Evolutionary conservation across 1,140 invertebrate species (phyloP).

Genomic region (Heliconius congener): DNA sequence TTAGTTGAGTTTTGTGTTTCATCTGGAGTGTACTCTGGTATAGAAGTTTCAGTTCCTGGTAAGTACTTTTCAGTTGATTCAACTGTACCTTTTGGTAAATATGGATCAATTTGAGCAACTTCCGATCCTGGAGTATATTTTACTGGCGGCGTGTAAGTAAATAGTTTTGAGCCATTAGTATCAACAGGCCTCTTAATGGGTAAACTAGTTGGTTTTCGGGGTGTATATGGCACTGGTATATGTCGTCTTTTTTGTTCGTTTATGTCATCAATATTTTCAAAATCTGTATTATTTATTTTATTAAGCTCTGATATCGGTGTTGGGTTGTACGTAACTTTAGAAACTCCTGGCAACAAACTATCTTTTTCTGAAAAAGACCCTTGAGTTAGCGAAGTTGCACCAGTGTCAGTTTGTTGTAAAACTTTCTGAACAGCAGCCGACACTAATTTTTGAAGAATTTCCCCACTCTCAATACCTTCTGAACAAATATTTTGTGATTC

Average conservation of each 20-base stretch:
- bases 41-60: constrained; percentile 63
- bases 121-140: constrained; percentile 74
- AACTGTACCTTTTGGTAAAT: constrained; percentile 64
- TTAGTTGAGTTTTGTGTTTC: constrained; percentile 53
- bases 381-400: constrained; percentile 37
- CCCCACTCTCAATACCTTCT: constrained; percentile 71
- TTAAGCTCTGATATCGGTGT: constrained; percentile 80
- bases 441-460: constrained; percentile 76
- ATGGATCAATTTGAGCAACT: constrained; percentile 61
- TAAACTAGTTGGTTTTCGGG: constrained; percentile 69
- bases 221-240: constrained; percentile 80
- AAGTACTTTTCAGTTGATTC: constrained; percentile 69
- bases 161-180: constrained; percentile 64
- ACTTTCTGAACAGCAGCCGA: constrained; percentile 78
- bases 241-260: constrained; percentile 69
- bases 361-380: constrained; percentile 31
- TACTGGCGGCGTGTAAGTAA: constrained; percentile 66
- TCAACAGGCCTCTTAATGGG: constrained; percentile 65
- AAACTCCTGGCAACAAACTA: constrained; percentile 33
- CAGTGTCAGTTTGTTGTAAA: constrained; percentile 66
- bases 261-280: constrained; percentile 56
- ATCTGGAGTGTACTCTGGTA: constrained; percentile 67
- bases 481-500: constrained; percentile 66
- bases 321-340: constrained; percentile 77
- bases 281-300: constrained; percentile 63